Percentiles rank a stretch among this genome's conserved stretches.
These are phyloP conservation scores for Nycticorax nycticorax DNA, from an alignment of 2,113 vertebrate genomes.

Conservation along the genomic window DNA sequence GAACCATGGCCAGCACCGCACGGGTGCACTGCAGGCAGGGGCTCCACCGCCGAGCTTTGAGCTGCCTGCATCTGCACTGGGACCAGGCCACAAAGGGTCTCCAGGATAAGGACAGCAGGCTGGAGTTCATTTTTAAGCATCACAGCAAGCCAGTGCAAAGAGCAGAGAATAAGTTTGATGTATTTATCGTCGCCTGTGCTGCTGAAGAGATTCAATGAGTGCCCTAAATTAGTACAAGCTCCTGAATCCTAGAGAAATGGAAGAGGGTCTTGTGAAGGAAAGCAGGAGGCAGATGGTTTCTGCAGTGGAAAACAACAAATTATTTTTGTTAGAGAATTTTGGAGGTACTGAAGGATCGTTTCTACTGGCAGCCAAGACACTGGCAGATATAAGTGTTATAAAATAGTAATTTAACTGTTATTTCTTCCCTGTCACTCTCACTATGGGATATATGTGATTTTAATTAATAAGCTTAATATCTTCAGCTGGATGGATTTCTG, in stretches of 20 bases:
- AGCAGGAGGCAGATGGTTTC: neutral
- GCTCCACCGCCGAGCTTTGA: fast-evolving
- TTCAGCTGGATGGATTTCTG: neutral
- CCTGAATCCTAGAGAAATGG: neutral
- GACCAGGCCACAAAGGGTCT: neutral
- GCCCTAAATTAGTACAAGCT: neutral
- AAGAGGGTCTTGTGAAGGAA: neutral
- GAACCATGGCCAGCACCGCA: fast-evolving
- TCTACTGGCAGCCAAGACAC: slow-evolving; percentile 5
- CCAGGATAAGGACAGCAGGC: neutral
- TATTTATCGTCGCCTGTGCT: neutral
- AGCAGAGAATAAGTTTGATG: neutral
- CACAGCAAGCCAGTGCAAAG: neutral
- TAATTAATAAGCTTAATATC: neutral
- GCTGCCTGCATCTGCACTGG: neutral
- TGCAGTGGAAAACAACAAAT: neutral
- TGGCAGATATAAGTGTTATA: slow-evolving; percentile 47
- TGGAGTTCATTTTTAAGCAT: neutral
- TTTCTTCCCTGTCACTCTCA: slow-evolving; percentile 33
- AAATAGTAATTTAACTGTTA: slow-evolving; percentile 56
- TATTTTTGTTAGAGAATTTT: neutral
- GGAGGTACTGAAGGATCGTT: neutral
- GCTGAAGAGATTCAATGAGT: slow-evolving; percentile 21
- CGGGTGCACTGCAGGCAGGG: fast-evolving
- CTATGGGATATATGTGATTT: neutral